These are phyloP conservation scores for Centropus unirufus DNA, from an alignment of 2,113 vertebrate species.

Conservation along the genomic window DNA sequence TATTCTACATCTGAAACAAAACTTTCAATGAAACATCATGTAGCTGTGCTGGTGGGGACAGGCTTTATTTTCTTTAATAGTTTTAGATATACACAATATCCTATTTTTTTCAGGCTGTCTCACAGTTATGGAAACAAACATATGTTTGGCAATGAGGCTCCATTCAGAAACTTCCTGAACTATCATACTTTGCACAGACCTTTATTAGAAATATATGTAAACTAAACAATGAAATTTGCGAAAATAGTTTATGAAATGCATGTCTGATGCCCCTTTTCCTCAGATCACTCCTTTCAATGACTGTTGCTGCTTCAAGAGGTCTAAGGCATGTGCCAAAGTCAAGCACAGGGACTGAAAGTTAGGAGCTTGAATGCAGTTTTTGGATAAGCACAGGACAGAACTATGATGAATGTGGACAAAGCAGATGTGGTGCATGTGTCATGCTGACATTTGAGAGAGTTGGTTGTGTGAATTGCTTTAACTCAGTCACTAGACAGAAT, in stretches of 20 bases:
- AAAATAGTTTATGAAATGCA: not conserved
- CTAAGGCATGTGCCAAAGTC: not conserved
- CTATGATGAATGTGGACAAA: not conserved
- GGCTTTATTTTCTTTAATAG: not conserved
- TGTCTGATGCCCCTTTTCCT: not conserved
- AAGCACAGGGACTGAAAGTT: fast-evolving
- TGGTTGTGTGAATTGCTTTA: not conserved
- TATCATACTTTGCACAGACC: not conserved
- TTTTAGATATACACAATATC: not conserved
- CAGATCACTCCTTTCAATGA: fast-evolving
- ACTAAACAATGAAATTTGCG: not conserved
- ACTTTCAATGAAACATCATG: not conserved
- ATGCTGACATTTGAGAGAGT: not conserved
- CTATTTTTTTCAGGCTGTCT: not conserved
- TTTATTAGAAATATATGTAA: not conserved
- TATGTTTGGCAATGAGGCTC: not conserved
- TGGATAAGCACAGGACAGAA: not conserved
- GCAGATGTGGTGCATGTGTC: not conserved
- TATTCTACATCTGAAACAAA: not conserved
- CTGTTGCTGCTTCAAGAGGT: not conserved
- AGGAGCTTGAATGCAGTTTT: not conserved
- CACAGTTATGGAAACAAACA: slow-evolving; percentile 19
- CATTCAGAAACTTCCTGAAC: not conserved
- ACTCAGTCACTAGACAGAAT: not conserved
- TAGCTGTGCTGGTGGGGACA: not conserved